Percentiles rank a stretch among this genome's conserved stretches.
These are phyloP conservation scores for Regulus satrapa DNA, from an alignment of 2,113 vertebrate species.

Conservation along the genomic window DNA sequence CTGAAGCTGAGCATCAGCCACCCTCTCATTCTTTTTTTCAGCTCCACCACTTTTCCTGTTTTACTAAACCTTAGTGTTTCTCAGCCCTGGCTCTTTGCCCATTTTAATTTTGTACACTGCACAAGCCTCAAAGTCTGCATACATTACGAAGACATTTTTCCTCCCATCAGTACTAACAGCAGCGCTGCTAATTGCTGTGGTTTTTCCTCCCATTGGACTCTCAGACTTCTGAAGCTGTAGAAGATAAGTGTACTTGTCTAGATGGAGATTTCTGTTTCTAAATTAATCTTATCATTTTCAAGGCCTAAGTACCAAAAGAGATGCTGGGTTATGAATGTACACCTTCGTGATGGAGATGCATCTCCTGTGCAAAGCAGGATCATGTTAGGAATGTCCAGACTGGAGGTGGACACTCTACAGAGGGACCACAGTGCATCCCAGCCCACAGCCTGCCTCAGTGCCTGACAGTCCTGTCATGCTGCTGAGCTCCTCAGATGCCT, in stretches of 20 bases:
- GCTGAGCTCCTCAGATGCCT: background rate
- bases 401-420: background rate
- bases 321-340: fast-evolving
- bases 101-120: background rate
- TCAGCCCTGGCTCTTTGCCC: background rate
- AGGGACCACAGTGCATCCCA: background rate
- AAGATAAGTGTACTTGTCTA: background rate
- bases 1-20: background rate
- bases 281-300: background rate
- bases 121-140: background rate
- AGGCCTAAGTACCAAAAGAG: background rate
- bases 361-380: background rate
- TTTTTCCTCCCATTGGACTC: background rate
- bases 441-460: background rate
- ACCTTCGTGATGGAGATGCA: background rate
- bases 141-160: background rate
- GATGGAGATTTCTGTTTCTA: background rate
- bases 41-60: background rate
- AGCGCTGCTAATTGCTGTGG: background rate
- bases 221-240: background rate
- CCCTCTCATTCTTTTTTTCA: background rate
- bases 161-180: background rate
- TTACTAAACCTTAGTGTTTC: background rate
- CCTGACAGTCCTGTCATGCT: background rate
- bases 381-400: background rate